Evolutionary conservation across 1,140 invertebrate species (phyloP), one percentile per base, ranked within the genome.

Genomic region (Dendroctonus ponderosae): DNA sequence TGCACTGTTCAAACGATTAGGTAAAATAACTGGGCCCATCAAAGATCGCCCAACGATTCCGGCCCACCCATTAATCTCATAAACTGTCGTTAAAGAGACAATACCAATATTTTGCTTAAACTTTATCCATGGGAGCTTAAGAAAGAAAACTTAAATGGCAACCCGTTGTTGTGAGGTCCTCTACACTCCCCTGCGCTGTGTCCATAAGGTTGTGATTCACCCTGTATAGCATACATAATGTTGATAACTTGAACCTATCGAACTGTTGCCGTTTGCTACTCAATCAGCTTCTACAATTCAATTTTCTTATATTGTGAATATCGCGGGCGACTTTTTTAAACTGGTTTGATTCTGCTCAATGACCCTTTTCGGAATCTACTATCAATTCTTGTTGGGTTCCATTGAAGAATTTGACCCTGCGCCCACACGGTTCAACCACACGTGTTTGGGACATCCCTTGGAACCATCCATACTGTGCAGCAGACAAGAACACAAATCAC

Each of bases 401-500:
- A 7, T 58, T 5, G 7, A 58, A 58, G 42, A 58, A 58, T 58
- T 46, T 58, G 41, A 58, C 58, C 58, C 37, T 9, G 12, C 60
- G 14, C 60, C 60, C 49, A 62, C 60, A 38, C 50, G 46, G 60
- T 26, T 52, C 48, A 39, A 14, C 39, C 49, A 48, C 15, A 52
- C 39, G 39, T 26, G 38, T 49, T 52, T 48, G 8, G 26, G 48
- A 38, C 12, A 41, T 3, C 8, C 26, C 48, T 51, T 51, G 5
- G 11, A 8, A 37, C 48, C 60, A 15, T 15, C 44, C 39, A 7
- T 9, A 38, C 11, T 39, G 8, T 43, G 9, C 60, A 48, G 26
- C 14, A 15, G 39, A 15, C 60, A 58, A 58, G 46, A 61, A 53
- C 60, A 62, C 52, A 52, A 49, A 62, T 52, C 60, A 53, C 60